Conservation (phyloP, 2,113 vertebrate species). For the Illadopsis cleaveri region DNA sequence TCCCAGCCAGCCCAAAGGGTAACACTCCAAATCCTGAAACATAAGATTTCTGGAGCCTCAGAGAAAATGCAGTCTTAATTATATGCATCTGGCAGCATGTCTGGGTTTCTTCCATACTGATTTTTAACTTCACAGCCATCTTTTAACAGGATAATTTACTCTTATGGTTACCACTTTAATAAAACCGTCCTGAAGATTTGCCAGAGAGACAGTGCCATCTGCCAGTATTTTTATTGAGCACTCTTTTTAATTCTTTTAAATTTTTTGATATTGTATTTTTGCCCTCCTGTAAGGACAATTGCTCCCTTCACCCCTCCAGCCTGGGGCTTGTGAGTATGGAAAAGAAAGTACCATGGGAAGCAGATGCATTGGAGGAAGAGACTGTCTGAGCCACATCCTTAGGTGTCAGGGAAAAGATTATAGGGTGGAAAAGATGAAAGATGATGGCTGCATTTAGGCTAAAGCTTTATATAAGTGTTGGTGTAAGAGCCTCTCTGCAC, state of each 20-base stretch:
- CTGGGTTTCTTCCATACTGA: neutral
- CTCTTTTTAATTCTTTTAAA: neutral
- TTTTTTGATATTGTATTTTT: neutral
- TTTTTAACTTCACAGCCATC: neutral
- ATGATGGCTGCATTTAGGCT: neutral
- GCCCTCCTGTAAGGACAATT: neutral
- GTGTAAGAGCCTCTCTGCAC: neutral
- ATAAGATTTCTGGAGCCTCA: neutral
- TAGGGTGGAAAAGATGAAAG: neutral
- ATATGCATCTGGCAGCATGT: neutral
- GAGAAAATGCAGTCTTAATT: neutral
- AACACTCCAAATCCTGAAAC: neutral
- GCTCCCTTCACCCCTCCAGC: neutral
- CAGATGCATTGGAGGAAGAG: neutral
- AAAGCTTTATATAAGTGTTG: neutral
- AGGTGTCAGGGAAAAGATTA: neutral
- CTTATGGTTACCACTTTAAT: neutral
- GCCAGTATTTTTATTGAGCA: neutral
- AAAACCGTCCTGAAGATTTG: neutral
- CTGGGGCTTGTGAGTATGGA: neutral
- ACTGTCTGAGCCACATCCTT: neutral
- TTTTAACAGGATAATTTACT: conserved; percentile 14
- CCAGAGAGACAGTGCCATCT: neutral
- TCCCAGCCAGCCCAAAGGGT: neutral
- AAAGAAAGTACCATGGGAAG: neutral